Percentiles rank a stretch among this genome's conserved stretches.
Conservation (phyloP, 1,140 invertebrate species). For the Drosophila virilis region DNA sequence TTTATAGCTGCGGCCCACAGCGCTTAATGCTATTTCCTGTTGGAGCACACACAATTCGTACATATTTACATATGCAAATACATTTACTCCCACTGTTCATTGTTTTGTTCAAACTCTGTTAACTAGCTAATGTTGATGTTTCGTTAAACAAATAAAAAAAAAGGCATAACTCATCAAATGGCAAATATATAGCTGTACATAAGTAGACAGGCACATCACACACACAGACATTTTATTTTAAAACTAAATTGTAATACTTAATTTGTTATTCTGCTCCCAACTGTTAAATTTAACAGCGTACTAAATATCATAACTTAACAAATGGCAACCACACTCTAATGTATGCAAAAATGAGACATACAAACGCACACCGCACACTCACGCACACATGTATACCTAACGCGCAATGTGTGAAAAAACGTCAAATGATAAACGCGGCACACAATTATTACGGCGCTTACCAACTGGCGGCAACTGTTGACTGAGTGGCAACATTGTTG, state of each 20-base stretch:
- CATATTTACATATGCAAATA: background rate
- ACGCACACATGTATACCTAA: constrained; percentile 25
- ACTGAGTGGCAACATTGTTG: constrained; percentile 42
- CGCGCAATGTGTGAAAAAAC: constrained; percentile 68
- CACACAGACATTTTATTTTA: constrained; percentile 14
- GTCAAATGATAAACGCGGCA: constrained; percentile 65
- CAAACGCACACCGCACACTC: constrained; percentile 36
- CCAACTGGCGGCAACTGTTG: constrained; percentile 50
- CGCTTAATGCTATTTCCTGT: constrained; percentile 65
- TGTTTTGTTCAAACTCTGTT: constrained; percentile 1
- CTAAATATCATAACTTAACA: background rate
- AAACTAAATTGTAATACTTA: too few relatives aligned
- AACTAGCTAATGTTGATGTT: background rate
- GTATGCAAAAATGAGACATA: constrained; percentile 18
- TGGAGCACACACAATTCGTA: constrained; percentile 34
- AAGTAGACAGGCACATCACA: background rate
- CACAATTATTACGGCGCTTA: constrained; percentile 37
- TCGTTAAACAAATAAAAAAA: constrained; percentile 4
- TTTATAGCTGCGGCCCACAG: constrained; percentile 22
- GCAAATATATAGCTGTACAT: background rate
- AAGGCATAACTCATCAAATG: background rate
- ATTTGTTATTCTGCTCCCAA: background rate
- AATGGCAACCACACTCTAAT: background rate
- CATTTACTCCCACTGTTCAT: background rate
- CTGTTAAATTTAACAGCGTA: background rate